Evolutionary conservation across 2,797 vertebrate species (phyloP).

Genomic region (Cyprinodon diabolis): DNA sequence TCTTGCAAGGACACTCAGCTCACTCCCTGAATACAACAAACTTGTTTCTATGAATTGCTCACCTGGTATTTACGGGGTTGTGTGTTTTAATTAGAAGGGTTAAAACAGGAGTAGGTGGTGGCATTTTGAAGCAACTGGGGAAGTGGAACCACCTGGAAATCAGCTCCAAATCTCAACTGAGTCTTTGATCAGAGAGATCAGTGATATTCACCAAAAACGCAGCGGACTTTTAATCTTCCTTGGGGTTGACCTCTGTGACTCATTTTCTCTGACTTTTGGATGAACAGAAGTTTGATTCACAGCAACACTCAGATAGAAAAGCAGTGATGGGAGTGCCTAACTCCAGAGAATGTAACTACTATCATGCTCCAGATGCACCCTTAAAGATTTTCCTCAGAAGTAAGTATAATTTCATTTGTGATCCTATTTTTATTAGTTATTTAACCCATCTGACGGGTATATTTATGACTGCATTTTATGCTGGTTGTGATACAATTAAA

Average conservation of each 20-base stretch:
- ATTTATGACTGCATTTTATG: neutral
- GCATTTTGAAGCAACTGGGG: conserved; percentile 39
- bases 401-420: conserved; percentile 63
- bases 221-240: conserved; percentile 7
- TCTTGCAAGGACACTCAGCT: conserved; percentile 35
- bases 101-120: conserved; percentile 31
- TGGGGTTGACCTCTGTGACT: neutral
- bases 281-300: conserved; percentile 28
- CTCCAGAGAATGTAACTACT: conserved; percentile 78
- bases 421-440: neutral
- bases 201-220: conserved; percentile 19
- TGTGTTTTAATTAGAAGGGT: conserved; percentile 40
- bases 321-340: conserved; percentile 79
- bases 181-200: conserved; percentile 16
- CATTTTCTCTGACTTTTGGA: conserved; percentile 41
- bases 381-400: conserved; percentile 74
- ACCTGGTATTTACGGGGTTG: conserved; percentile 36
- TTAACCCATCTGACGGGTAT: neutral
- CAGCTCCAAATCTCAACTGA: conserved; percentile 7
- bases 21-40: conserved; percentile 17
- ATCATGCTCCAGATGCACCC: conserved; percentile 61
- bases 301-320: conserved; percentile 23
- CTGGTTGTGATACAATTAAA: neutral
- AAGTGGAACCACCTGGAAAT: conserved; percentile 26
- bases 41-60: conserved; percentile 45